phyloP scores from a whole-genome alignment of 2,888 invertebrate species.

The Hemaris fuciformis region DNA sequence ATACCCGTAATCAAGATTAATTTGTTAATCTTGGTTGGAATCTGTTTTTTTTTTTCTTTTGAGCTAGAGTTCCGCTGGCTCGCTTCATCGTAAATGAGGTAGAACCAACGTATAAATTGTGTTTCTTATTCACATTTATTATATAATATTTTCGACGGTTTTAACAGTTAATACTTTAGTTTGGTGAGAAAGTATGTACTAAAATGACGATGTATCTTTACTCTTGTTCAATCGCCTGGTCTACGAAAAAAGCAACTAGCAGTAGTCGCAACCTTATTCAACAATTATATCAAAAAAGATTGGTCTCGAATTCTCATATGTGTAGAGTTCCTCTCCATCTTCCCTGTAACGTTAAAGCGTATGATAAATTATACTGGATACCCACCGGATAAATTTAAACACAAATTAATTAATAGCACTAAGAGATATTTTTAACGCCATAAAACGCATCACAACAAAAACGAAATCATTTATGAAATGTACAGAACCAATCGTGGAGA shows the following conservation, averaged over 20 bases:
- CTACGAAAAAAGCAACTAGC: too few species aligned
- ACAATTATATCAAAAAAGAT: too few species aligned
- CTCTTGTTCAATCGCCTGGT: too few species aligned
- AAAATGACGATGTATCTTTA: too few species aligned
- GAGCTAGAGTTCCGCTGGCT: not conserved
- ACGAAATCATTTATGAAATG: conserved; percentile 14
- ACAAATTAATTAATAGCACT: not conserved
- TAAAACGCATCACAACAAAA: conserved; percentile 5
- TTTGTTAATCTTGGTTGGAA: not conserved
- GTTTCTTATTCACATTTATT: not conserved
- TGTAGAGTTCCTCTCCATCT: too few species aligned
- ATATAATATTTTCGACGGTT: too few species aligned
- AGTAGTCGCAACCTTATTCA: too few species aligned
- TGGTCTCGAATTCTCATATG: too few species aligned
- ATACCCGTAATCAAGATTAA: not conserved
- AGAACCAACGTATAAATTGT: not conserved
- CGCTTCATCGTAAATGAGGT: not conserved
- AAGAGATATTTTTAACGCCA: conserved; percentile 15
- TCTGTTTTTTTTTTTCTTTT: not conserved
- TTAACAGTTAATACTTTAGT: too few species aligned
- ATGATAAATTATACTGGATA: too few species aligned
- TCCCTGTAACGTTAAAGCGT: too few species aligned
- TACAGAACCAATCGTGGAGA: conserved; percentile 11
- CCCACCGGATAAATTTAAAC: not conserved
- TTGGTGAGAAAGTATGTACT: too few species aligned